phyloP scores from a whole-genome alignment of 2,797 vertebrate genomes.

The Semaprochilodus insignis region DNA sequence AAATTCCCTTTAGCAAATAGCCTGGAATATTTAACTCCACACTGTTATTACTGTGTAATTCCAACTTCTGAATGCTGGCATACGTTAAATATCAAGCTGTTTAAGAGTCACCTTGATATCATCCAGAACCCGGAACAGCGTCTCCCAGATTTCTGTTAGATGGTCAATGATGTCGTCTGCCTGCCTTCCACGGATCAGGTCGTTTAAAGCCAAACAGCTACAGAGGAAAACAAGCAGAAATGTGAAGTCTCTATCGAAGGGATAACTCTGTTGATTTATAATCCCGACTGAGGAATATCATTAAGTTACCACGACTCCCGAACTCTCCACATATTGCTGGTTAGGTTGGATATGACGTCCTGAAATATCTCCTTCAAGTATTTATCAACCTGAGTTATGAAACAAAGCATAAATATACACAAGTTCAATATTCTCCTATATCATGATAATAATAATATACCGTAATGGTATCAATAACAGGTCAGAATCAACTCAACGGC shows the following conservation, averaged over 20 bases:
- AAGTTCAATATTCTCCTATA: neutral
- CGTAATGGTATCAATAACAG: neutral
- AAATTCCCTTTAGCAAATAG: too few relatives aligned
- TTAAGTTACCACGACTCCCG: constrained; percentile 90
- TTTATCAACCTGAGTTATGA: constrained; percentile 88
- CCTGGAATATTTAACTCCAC: too few relatives aligned
- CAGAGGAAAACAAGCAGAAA: constrained; percentile 24
- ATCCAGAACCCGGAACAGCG: constrained; percentile 96
- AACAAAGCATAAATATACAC: constrained; percentile 38
- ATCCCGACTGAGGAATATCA: too few relatives aligned
- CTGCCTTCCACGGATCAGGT: constrained; percentile 91
- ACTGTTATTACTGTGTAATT: too few relatives aligned
- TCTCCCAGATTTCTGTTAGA: constrained; percentile 96
- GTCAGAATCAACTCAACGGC: too few relatives aligned
- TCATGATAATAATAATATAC: neutral
- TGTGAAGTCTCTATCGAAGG: too few relatives aligned
- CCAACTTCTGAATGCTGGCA: too few relatives aligned
- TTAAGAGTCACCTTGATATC: constrained; percentile 92
- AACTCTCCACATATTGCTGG: constrained; percentile 94
- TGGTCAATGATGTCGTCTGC: constrained; percentile 92
- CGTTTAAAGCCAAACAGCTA: constrained; percentile 95
- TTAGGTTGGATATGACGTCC: constrained; percentile 93
- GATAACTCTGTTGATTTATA: too few relatives aligned
- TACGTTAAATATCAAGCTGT: neutral
- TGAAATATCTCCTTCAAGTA: constrained; percentile 97